Conservation (phyloP, 2,888 invertebrate genomes). For the Pachliopta kotzebuea region DNA sequence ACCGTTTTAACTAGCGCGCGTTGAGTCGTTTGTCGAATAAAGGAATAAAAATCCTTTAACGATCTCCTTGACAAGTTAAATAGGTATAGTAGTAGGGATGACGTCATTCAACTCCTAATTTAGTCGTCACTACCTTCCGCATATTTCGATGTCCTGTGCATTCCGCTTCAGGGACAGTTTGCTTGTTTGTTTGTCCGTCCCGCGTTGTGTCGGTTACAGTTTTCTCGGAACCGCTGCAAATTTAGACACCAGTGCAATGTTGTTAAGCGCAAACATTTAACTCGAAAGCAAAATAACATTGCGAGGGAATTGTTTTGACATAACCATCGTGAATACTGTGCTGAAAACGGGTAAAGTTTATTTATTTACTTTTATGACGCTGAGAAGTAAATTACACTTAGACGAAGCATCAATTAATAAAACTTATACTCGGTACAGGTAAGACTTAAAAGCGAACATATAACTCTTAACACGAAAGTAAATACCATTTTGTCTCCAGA, state of each 20-base stretch:
- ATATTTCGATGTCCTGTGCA: constrained; percentile 17
- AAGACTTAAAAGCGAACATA: too few relatives aligned
- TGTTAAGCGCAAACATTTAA: constrained; percentile 23
- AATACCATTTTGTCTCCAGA: too few relatives aligned
- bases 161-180: constrained; percentile 13
- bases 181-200: constrained; percentile 22
- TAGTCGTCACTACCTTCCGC: constrained; percentile 28
- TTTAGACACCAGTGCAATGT: constrained; percentile 17
- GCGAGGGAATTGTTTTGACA: neutral
- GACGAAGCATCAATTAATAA: too few relatives aligned
- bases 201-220: constrained; percentile 4
- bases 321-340: neutral
- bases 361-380: too few relatives aligned
- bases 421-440: too few relatives aligned
- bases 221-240: constrained; percentile 24
- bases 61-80: neutral
- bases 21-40: too few relatives aligned
- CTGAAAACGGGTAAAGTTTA: neutral
- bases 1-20: too few relatives aligned
- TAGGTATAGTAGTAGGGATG: constrained; percentile 3
- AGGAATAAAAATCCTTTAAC: neutral
- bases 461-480: too few relatives aligned
- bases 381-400: too few relatives aligned
- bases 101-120: constrained; percentile 22
- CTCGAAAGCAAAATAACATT: constrained; percentile 1